phyloP scores from a whole-genome alignment of 2,888 invertebrate genomes.

The Ophion ventricosus region DNA sequence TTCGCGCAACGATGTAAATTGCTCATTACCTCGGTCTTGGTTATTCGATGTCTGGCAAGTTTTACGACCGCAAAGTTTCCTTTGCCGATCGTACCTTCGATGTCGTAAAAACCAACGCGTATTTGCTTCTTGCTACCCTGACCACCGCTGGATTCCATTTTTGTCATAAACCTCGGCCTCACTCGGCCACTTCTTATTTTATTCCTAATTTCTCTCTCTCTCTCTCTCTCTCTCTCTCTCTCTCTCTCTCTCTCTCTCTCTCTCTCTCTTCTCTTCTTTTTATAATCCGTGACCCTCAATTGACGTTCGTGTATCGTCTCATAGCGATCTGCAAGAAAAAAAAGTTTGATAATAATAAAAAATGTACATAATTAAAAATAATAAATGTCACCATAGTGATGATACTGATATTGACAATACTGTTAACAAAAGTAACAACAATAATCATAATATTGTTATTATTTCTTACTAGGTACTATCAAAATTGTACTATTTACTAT shows the following conservation, averaged over 20 bases:
- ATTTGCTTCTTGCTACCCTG: conserved; percentile 85
- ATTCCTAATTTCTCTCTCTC: background rate
- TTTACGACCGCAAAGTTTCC: conserved; percentile 99
- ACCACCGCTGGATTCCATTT: conserved; percentile 77
- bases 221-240: background rate
- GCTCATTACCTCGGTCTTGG: conserved; percentile 95
- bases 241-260: background rate
- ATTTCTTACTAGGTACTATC: background rate
- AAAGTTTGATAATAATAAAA: background rate
- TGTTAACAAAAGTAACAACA: background rate
- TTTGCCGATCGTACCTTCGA: conserved; percentile 98
- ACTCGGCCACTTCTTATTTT: conserved; percentile 9
- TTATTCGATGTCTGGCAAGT: conserved; percentile 98
- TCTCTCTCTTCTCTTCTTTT: background rate
- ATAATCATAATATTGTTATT: background rate
- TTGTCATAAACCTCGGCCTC: conserved; percentile 63
- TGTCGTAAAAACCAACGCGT: conserved; percentile 98
- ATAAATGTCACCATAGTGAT: background rate
- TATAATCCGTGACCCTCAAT: conserved; percentile 38
- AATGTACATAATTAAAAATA: background rate
- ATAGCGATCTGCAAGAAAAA: conserved; percentile 51
- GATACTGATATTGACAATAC: background rate
- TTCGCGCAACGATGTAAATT: conserved; percentile 9
- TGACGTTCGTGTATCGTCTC: conserved; percentile 49
- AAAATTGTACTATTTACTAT: too few relatives aligned